A percentile compares a stretch with the other conserved stretches of the same genome.
Conservation (phyloP, 1,140 invertebrate genomes). For the Cyrtorhinus lividipennis region DNA sequence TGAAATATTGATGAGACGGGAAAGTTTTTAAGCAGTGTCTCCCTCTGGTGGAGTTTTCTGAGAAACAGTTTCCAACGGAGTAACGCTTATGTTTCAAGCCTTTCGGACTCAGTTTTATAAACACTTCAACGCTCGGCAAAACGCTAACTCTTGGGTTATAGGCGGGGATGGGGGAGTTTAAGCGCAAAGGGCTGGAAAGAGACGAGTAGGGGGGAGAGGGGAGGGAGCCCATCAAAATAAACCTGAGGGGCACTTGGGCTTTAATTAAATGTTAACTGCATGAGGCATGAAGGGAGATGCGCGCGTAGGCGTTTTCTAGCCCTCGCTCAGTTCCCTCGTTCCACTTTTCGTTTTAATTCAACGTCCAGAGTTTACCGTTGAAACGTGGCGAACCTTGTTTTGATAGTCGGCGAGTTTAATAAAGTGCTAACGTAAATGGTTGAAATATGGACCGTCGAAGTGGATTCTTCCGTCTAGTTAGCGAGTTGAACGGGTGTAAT, state of each 20-base stretch:
- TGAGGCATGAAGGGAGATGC: neutral
- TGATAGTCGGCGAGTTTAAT: neutral
- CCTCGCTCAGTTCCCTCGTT: neutral
- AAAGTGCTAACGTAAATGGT: conserved; percentile 1
- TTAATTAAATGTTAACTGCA: conserved; percentile 9
- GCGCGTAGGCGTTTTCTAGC: neutral
- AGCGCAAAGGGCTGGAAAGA: too few species aligned
- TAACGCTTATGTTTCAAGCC: neutral
- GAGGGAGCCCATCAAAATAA: neutral
- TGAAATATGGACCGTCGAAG: neutral
- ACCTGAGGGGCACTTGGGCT: conserved; percentile 1
- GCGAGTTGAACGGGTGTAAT: too few species aligned
- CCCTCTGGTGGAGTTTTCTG: too few species aligned
- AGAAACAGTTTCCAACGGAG: too few species aligned
- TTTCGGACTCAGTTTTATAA: neutral
- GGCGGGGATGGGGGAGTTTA: too few species aligned
- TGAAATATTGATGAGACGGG: neutral
- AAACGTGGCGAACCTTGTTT: neutral
- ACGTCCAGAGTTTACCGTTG: too few species aligned
- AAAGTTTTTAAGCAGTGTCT: neutral
- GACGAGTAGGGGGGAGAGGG: neutral
- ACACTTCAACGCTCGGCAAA: neutral
- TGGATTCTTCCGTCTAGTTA: too few species aligned
- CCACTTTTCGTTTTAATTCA: neutral
- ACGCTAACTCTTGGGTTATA: neutral